Evolutionary conservation across 1,140 invertebrate genomes (phyloP), one percentile per base, ranked within the genome.

Genomic region (Meloidogyne chitwoodi): DNA sequence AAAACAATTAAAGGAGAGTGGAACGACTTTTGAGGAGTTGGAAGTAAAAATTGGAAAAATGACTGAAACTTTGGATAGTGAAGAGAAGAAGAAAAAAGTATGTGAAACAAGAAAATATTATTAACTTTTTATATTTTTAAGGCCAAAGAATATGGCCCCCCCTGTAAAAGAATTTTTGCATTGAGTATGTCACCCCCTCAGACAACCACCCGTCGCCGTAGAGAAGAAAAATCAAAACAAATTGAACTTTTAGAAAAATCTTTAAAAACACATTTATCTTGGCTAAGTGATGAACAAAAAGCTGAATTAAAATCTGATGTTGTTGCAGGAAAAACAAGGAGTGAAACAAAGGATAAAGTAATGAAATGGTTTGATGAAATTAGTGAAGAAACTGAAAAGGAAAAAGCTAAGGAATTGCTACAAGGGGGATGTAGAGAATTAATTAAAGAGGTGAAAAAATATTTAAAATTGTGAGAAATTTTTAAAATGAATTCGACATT

Each of bases 211-310:
- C 48, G 62, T 8, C 69, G 76, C 12, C 77, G 70, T 34, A 14
- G 65, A 38, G 29, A 78, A 24, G 29, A 77, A 31, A 27, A 63
- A 44, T 24, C 41, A 24, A 1, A 68, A 19, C 4, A 0, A 16
- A 24, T 10, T n/a, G 27, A 77, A 24, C 68, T 19, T 22, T 66
- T 83, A 16, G 82, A 82, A 29, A 56, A 83, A 31, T 83, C 73
- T 22, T 62, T 82, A 14, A 80, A 82, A 41, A 76, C 71, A 24
- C 83, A 83, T 74, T 68, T 83, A 62, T 48, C 26, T 31, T 83
- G 81, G 81, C 56, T 83, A 8, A 83, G 48, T 19, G 71, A 82
- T 44, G 66, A 78, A 16, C 80, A 80, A 56, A 82, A 80, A 31
- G 8, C 74, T 12, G 61, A 79, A 27, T 34, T 80, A 14, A 67